Base-by-base conservation (phyloP, 2,797 vertebrate genomes). In the Coilia nasus region DNA sequence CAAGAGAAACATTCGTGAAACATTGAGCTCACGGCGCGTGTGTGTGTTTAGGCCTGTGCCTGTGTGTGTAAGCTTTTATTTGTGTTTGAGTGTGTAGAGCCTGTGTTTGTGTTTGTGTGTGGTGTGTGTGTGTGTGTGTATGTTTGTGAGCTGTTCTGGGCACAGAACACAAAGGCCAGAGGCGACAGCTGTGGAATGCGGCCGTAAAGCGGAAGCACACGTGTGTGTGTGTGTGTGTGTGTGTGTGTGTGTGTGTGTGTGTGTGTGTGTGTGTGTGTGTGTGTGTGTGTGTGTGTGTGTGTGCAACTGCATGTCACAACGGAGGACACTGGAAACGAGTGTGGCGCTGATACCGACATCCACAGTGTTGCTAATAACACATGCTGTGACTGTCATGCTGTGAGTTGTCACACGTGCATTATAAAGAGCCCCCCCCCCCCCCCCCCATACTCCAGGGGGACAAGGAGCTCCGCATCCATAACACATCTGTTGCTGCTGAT, bases 401-500 rank as follows among this genome's bases (percentile, higher is more conserved):
- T 15, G 19, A 31, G 31, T 78, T 41, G 71, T 78, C 71, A 78
- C 71, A 44, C 23, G 7, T 21, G 71, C 31, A 41, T 78, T 17
- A 44, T 78, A 44, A 78, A 41, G 31, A 35, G 67, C 67, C 50
- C 3, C 50, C 50, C 50, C 50, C 50, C 2, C 2, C 35, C 1
- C 31, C 35, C 35, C 71, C 35, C 35, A 3, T 14, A 71, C 14
- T 12, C 31, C 17, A 78, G 71, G 35, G 15, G 17, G 71, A 78
- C 31, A 78, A 1, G 64, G 25, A 28, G 25, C 64, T 23, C 25
- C 19, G 6, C 71, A 78, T 78, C 71, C 5, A 41, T 21, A 41
- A 78, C 71, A 78, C 71, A 78, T 78, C 71, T 78, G 71, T 31
- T 78, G 31, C 17, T 44, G 15, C 35, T 71, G 67, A 28, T 71